Conservation (phyloP, 2,113 vertebrate genomes). For the Gorsachius goisagi region DNA sequence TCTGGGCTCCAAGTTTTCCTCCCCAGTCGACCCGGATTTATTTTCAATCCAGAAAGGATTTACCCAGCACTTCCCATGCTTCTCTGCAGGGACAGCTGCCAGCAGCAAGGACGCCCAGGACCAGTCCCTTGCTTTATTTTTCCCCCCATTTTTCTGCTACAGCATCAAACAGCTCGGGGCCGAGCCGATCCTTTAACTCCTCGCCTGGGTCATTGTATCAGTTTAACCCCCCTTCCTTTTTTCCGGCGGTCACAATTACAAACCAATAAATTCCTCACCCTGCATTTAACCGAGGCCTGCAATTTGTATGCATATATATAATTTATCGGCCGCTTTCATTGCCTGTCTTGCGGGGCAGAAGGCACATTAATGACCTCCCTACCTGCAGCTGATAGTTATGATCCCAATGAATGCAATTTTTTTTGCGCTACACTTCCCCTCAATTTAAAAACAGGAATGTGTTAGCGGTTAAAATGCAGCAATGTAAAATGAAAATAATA, state of each 20-base stretch:
- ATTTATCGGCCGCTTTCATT: background rate
- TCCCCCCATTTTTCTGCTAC: background rate
- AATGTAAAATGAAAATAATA: background rate
- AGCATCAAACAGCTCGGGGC: too few relatives aligned
- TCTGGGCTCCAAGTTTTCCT: background rate
- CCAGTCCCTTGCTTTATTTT: background rate
- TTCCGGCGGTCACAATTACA: background rate
- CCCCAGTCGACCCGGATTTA: background rate
- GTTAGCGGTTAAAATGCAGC: background rate
- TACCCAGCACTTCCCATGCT: rapidly evolving
- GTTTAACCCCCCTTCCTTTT: background rate
- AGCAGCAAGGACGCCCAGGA: background rate
- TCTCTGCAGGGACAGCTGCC: rapidly evolving
- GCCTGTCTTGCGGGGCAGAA: background rate
- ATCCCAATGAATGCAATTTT: background rate
- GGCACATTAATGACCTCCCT: background rate
- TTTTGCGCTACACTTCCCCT: background rate
- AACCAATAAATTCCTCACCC: background rate
- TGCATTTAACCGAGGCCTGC: background rate
- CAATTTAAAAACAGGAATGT: background rate
- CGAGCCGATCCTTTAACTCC: background rate
- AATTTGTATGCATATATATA: background rate
- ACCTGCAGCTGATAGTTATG: background rate
- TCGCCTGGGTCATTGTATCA: background rate
- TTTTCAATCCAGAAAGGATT: background rate